phyloP scores from a whole-genome alignment of 2,888 invertebrate species.

The Eilema sororculum region DNA sequence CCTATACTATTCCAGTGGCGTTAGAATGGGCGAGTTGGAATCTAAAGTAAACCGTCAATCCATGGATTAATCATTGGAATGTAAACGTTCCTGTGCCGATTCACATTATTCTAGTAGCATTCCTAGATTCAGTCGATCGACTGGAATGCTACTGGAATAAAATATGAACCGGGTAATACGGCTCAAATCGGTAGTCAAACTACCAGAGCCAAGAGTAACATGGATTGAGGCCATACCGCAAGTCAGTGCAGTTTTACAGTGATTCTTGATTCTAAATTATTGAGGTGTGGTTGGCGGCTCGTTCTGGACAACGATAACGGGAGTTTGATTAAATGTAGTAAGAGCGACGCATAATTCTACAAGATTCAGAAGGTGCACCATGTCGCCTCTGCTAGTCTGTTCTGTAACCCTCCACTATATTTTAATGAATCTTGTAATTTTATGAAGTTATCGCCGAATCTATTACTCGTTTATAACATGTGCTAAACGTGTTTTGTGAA shows the following conservation, averaged over 20 bases:
- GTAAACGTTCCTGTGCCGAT: background rate
- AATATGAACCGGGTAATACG: too few relatives aligned
- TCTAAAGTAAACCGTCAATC: background rate
- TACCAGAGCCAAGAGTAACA: background rate
- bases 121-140: too few relatives aligned
- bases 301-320: background rate
- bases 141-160: too few relatives aligned
- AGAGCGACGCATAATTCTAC: background rate
- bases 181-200: too few relatives aligned
- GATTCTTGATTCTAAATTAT: background rate
- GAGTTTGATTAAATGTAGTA: constrained; percentile 1
- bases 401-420: background rate
- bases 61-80: background rate
- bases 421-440: constrained; percentile 34
- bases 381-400: constrained; percentile 1
- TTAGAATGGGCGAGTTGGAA: background rate
- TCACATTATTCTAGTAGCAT: background rate
- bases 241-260: background rate
- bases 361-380: background rate
- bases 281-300: background rate
- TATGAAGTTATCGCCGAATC: constrained; percentile 36
- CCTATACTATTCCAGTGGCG: background rate
- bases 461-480: constrained; percentile 33
- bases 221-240: background rate
- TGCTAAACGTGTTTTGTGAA: constrained; percentile 20